A percentile compares a stretch with the other conserved stretches of the same genome.
These are phyloP conservation scores for Syncerus caffer DNA, from an alignment of 2,797 vertebrate genomes.

Conservation along the genomic window DNA sequence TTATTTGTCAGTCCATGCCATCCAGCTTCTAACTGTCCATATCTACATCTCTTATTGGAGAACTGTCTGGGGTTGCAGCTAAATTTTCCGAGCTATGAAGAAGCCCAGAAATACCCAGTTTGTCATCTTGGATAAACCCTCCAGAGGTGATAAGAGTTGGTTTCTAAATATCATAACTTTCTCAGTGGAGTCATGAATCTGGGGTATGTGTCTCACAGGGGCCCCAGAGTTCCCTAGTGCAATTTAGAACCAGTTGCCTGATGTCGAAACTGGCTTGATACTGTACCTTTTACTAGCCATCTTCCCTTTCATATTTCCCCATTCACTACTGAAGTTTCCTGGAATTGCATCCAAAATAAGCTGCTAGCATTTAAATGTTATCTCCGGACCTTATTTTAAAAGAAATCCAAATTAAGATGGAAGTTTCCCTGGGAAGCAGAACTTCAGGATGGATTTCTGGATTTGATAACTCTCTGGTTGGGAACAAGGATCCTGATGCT, in stretches of 20 bases:
- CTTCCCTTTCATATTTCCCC: neutral
- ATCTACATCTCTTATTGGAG: neutral
- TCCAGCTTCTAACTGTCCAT: neutral
- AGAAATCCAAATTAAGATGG: neutral
- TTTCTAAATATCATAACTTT: neutral
- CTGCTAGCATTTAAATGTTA: neutral
- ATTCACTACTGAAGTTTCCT: neutral
- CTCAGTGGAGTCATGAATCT: neutral
- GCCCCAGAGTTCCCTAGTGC: neutral
- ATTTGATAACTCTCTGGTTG: neutral
- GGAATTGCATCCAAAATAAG: neutral
- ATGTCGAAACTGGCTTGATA: neutral
- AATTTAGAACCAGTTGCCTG: neutral
- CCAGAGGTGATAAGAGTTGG: neutral
- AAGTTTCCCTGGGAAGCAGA: neutral
- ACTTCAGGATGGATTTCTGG: neutral
- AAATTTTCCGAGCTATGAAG: neutral
- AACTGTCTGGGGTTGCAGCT: neutral
- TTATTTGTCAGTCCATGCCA: neutral
- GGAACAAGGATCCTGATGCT: neutral
- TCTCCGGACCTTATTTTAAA: neutral
- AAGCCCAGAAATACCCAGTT: neutral
- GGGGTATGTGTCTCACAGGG: neutral
- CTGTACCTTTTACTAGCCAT: neutral
- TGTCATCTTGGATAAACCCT: neutral